Conservation (phyloP, 2,888 invertebrate genomes). For the Drosophila cognata region DNA sequence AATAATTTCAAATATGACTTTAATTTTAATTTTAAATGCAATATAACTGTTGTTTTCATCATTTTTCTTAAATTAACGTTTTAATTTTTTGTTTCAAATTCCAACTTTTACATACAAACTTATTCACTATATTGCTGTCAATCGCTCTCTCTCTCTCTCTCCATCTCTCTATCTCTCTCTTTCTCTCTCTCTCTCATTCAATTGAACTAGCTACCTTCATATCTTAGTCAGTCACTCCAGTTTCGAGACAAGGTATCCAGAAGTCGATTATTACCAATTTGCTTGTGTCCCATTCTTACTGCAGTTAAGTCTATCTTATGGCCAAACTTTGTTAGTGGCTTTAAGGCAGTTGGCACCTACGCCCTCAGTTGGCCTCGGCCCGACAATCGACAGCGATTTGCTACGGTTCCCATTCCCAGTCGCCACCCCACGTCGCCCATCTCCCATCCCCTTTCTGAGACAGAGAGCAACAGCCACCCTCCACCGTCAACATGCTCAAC, state of each 20-base stretch:
- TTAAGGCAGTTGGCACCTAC: conserved; percentile 69
- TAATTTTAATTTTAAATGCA: not conserved
- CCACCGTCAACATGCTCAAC: not conserved
- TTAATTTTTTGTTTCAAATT: too few relatives aligned
- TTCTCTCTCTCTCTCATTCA: not conserved
- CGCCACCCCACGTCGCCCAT: not conserved
- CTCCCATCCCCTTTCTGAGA: not conserved
- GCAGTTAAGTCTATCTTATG: conserved; percentile 55
- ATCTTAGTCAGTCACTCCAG: not conserved
- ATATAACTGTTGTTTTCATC: too few relatives aligned
- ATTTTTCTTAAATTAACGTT: too few relatives aligned
- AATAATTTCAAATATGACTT: not conserved
- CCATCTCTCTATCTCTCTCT: not conserved
- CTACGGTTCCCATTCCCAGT: conserved; percentile 27
- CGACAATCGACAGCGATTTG: conserved; percentile 72
- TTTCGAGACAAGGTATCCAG: not conserved
- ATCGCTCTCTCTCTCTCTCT: not conserved
- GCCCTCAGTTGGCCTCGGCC: conserved; percentile 53
- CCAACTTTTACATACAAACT: not conserved
- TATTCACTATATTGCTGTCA: not conserved
- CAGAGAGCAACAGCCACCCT: not conserved
- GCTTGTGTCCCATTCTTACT: not conserved
- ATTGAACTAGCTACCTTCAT: not conserved
- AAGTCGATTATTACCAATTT: conserved; percentile 4
- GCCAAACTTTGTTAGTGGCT: conserved; percentile 59